Conservation (phyloP, 2,888 invertebrate species). For the Agrilus mali region DNA sequence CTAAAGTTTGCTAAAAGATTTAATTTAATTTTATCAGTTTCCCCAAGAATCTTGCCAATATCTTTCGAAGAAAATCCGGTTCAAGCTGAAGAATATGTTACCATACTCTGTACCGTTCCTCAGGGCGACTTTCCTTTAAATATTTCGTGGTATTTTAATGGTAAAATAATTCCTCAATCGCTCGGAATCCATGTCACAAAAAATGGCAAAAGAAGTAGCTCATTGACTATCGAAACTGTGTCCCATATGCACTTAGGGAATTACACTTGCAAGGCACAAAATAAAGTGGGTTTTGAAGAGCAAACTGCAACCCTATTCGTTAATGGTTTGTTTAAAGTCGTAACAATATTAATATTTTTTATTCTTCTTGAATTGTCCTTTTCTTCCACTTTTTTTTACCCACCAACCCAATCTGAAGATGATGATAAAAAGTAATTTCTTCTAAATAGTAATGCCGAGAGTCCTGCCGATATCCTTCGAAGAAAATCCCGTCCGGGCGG, state of each 20-base stretch:
- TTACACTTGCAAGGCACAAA: constrained; percentile 58
- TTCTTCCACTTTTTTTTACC: not conserved
- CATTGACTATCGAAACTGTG: constrained; percentile 29
- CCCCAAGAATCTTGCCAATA: constrained; percentile 48
- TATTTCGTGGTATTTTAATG: constrained; percentile 47
- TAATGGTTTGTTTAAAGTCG: constrained; percentile 40
- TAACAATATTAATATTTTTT: constrained; percentile 1
- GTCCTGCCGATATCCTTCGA: constrained; percentile 36
- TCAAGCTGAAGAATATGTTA: constrained; percentile 43
- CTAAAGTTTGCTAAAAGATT: too few species aligned
- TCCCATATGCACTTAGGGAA: constrained; percentile 46
- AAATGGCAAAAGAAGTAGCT: constrained; percentile 36
- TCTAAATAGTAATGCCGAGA: constrained; percentile 57
- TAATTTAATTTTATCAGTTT: constrained; percentile 34
- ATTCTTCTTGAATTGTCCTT: constrained; percentile 2
- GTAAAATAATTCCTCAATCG: constrained; percentile 18
- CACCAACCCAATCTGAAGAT: constrained; percentile 22
- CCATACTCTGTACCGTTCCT: constrained; percentile 45
- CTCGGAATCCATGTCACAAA: constrained; percentile 14
- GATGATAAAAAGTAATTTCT: not conserved
- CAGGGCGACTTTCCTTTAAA: constrained; percentile 48
- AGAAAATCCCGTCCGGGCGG: constrained; percentile 51
- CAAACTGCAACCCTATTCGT: constrained; percentile 57
- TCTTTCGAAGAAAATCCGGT: constrained; percentile 47
- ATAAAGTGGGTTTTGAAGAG: constrained; percentile 51